Conservation (phyloP, 2,113 vertebrate genomes). For the Dendropsophus ebraccatus region DNA sequence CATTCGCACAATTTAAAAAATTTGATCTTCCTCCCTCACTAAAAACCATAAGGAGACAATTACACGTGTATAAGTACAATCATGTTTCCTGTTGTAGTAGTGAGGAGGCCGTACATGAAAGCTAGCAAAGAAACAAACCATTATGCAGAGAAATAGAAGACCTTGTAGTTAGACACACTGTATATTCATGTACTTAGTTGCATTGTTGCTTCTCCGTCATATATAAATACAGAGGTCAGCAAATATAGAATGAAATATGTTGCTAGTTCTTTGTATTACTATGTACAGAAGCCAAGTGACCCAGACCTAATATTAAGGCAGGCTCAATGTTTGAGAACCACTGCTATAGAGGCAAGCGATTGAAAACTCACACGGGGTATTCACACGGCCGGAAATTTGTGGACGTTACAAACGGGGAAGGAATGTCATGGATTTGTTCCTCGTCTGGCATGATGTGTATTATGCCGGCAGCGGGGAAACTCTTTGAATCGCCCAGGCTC, state of each 20-base stretch:
- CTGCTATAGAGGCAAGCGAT: neutral
- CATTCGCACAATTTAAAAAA: neutral
- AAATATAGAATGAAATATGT: neutral
- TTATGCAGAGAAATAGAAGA: neutral
- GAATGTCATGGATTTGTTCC: too few relatives aligned
- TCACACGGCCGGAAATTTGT: too few relatives aligned
- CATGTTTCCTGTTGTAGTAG: neutral
- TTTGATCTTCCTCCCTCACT: neutral
- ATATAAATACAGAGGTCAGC: neutral
- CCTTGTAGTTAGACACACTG: neutral
- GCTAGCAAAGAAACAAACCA: neutral
- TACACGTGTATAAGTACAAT: constrained; percentile 10
- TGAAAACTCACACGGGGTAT: too few relatives aligned
- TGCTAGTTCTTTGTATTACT: neutral
- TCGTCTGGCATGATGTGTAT: too few relatives aligned
- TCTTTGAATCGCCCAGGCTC: too few relatives aligned
- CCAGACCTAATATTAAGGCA: neutral
- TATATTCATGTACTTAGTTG: neutral
- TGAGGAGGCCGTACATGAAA: neutral
- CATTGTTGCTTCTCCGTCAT: neutral
- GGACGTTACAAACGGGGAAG: too few relatives aligned
- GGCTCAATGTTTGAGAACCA: neutral
- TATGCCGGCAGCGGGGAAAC: too few relatives aligned
- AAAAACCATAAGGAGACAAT: neutral
- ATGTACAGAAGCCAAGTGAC: neutral